Conservation (phyloP, 2,888 invertebrate genomes). For the Ochropleura leucogaster region DNA sequence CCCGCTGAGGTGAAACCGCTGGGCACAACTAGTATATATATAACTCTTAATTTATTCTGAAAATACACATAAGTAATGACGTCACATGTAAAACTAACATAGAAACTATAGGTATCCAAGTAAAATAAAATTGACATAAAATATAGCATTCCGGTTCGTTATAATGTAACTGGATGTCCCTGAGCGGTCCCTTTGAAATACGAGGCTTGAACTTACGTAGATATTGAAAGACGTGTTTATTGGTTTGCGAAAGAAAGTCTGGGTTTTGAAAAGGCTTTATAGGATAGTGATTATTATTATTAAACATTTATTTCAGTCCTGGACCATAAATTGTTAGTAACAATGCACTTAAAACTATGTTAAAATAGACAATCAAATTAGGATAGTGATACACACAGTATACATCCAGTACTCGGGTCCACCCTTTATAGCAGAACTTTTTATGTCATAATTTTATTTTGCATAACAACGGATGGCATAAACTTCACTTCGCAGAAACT, state of each 20-base stretch:
- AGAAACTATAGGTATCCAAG: not conserved
- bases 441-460: too few relatives aligned
- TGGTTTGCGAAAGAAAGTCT: not conserved
- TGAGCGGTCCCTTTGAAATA: conserved; percentile 20
- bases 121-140: conserved; percentile 24
- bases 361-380: too few relatives aligned
- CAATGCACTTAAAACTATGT: too few relatives aligned
- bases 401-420: too few relatives aligned
- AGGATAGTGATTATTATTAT: not conserved
- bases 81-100: conserved; percentile 12
- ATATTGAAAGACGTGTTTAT: not conserved
- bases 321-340: too few relatives aligned
- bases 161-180: conserved; percentile 51
- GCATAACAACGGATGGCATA: too few relatives aligned
- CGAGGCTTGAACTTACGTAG: conserved; percentile 16
- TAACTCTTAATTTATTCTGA: not conserved
- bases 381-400: too few relatives aligned
- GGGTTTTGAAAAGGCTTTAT: not conserved
- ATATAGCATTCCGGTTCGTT: conserved; percentile 41
- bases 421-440: too few relatives aligned
- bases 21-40: too few relatives aligned
- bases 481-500: too few relatives aligned
- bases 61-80: not conserved
- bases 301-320: too few relatives aligned
- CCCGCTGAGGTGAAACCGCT: too few relatives aligned